A percentile compares a stretch with the other conserved stretches of the same genome.
Conservation (phyloP, 2,888 invertebrate genomes). For the Anthophora plumipes region DNA sequence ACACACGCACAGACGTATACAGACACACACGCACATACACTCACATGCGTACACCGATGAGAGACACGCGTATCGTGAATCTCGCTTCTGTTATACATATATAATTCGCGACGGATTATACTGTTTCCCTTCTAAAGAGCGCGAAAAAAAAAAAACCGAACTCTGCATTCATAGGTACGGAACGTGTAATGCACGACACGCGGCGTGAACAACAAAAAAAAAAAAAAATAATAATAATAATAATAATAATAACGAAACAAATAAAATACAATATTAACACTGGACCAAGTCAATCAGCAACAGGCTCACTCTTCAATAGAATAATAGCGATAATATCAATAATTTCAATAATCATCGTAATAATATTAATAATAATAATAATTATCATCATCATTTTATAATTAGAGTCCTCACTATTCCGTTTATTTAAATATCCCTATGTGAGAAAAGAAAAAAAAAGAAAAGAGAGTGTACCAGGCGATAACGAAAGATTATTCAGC, state of each 20-base stretch:
- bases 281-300: slow-evolving; percentile 83
- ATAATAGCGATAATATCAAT: slow-evolving; percentile 74
- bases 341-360: slow-evolving; percentile 73
- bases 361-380: slow-evolving; percentile 73
- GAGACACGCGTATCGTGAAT: no score
- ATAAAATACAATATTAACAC: slow-evolving; percentile 85
- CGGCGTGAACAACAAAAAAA: slow-evolving; percentile 83
- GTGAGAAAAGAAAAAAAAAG: no score
- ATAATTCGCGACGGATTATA: not conserved
- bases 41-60: no score
- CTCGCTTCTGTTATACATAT: no score
- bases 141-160: slow-evolving; percentile 35
- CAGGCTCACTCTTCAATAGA: slow-evolving; percentile 82
- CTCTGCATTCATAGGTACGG: slow-evolving; percentile 79
- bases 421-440: slow-evolving; percentile 73
- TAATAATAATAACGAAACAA: slow-evolving; percentile 83
- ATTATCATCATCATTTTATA: no score
- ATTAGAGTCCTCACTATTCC: slow-evolving; percentile 72
- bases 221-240: slow-evolving; percentile 82
- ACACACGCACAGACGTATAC: no score
- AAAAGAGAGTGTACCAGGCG: slow-evolving; percentile 71
- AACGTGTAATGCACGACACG: slow-evolving; percentile 83
- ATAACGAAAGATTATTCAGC: slow-evolving; percentile 62
- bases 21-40: no score
- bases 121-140: slow-evolving; percentile 5